phyloP scores from a whole-genome alignment of 1,140 invertebrate species.

The Bradynema listronoti region DNA sequence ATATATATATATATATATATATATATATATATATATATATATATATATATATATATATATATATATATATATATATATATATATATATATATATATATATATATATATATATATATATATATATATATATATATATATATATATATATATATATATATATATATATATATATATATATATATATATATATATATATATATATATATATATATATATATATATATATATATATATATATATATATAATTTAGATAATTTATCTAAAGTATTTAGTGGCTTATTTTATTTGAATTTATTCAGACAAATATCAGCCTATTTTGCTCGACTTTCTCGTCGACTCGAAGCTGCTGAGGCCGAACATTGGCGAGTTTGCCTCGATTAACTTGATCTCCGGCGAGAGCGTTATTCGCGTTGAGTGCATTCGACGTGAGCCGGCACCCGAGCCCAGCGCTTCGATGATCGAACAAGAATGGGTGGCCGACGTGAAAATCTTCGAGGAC shows the following conservation, averaged over 20 bases:
- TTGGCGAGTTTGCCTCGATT: constrained; percentile 44
- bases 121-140: not conserved
- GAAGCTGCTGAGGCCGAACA: constrained; percentile 31
- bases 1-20: not conserved
- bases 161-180: constrained; percentile 5
- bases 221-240: not conserved
- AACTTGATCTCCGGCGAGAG: constrained; percentile 40
- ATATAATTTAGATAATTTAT: not conserved
- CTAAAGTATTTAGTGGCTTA: not conserved
- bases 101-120: constrained; percentile 5
- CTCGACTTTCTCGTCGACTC: constrained; percentile 52
- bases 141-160: not conserved
- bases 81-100: not conserved
- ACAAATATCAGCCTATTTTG: constrained; percentile 35
- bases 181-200: not conserved
- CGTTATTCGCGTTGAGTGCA: constrained; percentile 46
- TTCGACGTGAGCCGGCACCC: constrained; percentile 38
- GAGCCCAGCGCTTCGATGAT: constrained; percentile 38
- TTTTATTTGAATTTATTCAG: constrained; percentile 22
- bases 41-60: not conserved
- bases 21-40: not conserved
- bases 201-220: not conserved
- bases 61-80: not conserved
- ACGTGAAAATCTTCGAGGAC: constrained; percentile 25
- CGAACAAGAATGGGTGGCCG: constrained; percentile 46